phyloP scores from a whole-genome alignment of 2,888 invertebrate species.

The Drosophila tanythrix region DNA sequence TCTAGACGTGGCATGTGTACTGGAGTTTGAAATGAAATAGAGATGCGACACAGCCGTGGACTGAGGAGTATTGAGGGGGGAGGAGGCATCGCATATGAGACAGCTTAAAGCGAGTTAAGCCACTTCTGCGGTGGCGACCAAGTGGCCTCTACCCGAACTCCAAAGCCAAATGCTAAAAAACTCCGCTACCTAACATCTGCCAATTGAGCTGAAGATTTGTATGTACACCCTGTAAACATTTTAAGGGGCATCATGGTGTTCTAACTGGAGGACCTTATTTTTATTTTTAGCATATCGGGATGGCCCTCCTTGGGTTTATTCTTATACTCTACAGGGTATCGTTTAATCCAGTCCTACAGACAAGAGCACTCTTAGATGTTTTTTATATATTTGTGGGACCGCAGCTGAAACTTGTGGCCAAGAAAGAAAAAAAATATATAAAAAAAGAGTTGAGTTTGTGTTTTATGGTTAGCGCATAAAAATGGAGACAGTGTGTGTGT shows the following conservation, averaged over 20 bases:
- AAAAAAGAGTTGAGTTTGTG: slow-evolving; percentile 47
- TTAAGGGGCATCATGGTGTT: background rate
- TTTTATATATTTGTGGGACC: slow-evolving; percentile 19
- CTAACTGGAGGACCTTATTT: background rate
- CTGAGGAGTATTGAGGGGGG: background rate
- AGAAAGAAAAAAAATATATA: background rate
- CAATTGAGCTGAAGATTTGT: slow-evolving; percentile 46
- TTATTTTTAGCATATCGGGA: background rate
- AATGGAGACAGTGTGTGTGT: slow-evolving; percentile 36
- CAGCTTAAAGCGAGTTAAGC: slow-evolving; percentile 77
- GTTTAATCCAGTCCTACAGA: background rate
- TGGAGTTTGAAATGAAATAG: slow-evolving; percentile 79
- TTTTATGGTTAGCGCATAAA: slow-evolving; percentile 53
- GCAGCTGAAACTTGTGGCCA: slow-evolving; percentile 37
- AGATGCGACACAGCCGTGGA: slow-evolving; percentile 19
- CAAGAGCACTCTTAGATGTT: slow-evolving; percentile 1
- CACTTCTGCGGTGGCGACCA: slow-evolving; percentile 76
- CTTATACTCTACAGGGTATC: background rate
- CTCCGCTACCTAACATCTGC: slow-evolving; percentile 47
- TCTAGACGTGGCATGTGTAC: slow-evolving; percentile 76
- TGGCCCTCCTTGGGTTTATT: background rate
- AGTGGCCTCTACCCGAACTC: slow-evolving; percentile 62
- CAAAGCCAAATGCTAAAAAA: slow-evolving; percentile 24
- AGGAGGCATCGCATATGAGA: slow-evolving; percentile 33
- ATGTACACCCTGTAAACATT: background rate